Base-by-base conservation (phyloP, 2,797 vertebrate genomes). In the Hapalemur alaotrensis region DNA sequence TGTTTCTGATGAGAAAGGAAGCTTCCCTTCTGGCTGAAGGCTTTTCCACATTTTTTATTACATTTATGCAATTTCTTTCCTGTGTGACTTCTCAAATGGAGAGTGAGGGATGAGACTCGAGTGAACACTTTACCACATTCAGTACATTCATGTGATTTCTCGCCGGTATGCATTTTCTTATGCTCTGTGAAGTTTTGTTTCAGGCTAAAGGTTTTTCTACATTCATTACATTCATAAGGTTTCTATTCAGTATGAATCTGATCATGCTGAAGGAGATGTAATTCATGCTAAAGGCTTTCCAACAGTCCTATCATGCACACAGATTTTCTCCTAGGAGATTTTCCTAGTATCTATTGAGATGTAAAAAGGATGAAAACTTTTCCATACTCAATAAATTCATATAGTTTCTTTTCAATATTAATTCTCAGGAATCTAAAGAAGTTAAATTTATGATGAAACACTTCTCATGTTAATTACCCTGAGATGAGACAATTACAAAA, bases 21-120 rank as follows among this genome's bases (percentile, higher is more conserved):
- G 75, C 82, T 97, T 94, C 46, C 78, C 57, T 95, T 98, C 94
- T 92, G 99, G 2, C 98, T 99, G 96, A 99, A 99, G 97, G 98
- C 98, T 79, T 99, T 99, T 52, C 99, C 99, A 96, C 99, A 99
- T 67, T 99, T 99, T 67, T 99, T 99, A 1, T 96, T 80, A 96
- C 99, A 99, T 79, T 98, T 95, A 95, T 99, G 99, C 1, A 99
- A 98, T 96, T 99, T 98, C 98, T 99, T 99, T 0, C 98, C 99
- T 7, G 99, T 99, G 82, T 99, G 99, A 91, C 99, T 99, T 97
- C 99, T 98, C 98, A 99, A 99, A 98, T 99, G 99, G 93, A 99
- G 98, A 97, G 99, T 98, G 93, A 99, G 98, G 97, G 99, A 99
- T 69, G 99, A 99, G 28, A 99, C 99, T 98, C 99, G 99, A 32